Evolutionary conservation across 1,140 invertebrate genomes (phyloP).

Genomic region (Drosophila miranda): DNA sequence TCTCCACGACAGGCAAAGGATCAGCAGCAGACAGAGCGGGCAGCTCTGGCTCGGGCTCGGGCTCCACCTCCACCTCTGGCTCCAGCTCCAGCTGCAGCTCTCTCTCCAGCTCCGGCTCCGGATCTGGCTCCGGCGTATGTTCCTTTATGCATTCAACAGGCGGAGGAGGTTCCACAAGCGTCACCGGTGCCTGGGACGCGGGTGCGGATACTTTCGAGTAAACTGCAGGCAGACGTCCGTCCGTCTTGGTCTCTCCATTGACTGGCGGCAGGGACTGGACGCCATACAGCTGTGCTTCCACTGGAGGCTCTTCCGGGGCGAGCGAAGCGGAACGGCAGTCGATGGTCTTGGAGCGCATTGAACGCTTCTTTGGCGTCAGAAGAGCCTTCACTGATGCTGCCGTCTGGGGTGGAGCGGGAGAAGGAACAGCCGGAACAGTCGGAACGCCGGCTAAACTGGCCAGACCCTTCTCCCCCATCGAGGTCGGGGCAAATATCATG

Average conservation of each 20-base stretch:
- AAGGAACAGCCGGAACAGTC: neutral
- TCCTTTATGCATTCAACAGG: neutral
- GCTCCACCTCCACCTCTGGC: neutral
- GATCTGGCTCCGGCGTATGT: neutral
- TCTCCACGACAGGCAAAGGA: neutral
- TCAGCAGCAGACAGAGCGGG: neutral
- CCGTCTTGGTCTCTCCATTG: conserved; percentile 11
- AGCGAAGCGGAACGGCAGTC: conserved; percentile 59
- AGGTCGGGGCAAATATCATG: no score
- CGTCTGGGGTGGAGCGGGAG: neutral
- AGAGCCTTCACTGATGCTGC: conserved; percentile 32
- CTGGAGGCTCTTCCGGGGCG: conserved; percentile 6
- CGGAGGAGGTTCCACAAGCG: no score
- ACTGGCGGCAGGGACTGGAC: neutral
- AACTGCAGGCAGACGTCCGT: neutral
- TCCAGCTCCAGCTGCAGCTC: neutral
- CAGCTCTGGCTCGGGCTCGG: neutral
- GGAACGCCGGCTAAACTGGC: no score
- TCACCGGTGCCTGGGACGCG: neutral
- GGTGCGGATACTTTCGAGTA: neutral
- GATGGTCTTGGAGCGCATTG: conserved; percentile 70
- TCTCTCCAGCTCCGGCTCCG: neutral
- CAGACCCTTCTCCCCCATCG: no score
- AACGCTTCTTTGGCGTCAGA: conserved; percentile 63
- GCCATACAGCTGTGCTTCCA: neutral